These are phyloP conservation scores for Tursiops truncatus DNA, from an alignment of 2,113 vertebrate genomes.

Conservation along the genomic window DNA sequence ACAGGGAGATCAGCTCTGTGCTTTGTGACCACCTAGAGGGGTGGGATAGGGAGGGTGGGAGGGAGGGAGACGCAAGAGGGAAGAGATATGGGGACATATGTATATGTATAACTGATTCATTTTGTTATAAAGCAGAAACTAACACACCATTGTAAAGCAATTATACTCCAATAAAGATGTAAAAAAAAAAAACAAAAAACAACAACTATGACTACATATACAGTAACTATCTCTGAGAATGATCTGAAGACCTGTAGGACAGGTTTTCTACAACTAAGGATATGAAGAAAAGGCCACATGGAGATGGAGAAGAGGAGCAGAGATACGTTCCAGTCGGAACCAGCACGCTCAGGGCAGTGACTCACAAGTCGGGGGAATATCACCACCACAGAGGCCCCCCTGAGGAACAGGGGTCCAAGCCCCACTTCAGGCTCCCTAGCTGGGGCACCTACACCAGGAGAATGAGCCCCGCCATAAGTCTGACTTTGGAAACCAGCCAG, in stretches of 20 bases:
- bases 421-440: accelerated
- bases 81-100: too few species aligned
- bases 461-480: too few species aligned
- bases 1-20: too few species aligned
- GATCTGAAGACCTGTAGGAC: neutral
- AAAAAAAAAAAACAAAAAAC: too few species aligned
- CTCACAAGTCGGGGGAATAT: neutral
- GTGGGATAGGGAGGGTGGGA: too few species aligned
- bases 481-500: neutral
- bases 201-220: neutral
- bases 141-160: too few species aligned
- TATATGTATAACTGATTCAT: too few species aligned
- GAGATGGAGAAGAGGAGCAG: neutral
- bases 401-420: neutral
- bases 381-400: neutral
- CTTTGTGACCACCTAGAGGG: too few species aligned
- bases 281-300: neutral
- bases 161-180: too few species aligned
- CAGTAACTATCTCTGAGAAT: neutral
- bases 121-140: too few species aligned
- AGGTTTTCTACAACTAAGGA: neutral
- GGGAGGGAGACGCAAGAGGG: too few species aligned
- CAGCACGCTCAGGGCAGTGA: neutral
- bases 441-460: neutral
- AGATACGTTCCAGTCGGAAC: neutral